Base-by-base conservation (phyloP, 2,797 vertebrate species). In the Epinephelus malabaricus region DNA sequence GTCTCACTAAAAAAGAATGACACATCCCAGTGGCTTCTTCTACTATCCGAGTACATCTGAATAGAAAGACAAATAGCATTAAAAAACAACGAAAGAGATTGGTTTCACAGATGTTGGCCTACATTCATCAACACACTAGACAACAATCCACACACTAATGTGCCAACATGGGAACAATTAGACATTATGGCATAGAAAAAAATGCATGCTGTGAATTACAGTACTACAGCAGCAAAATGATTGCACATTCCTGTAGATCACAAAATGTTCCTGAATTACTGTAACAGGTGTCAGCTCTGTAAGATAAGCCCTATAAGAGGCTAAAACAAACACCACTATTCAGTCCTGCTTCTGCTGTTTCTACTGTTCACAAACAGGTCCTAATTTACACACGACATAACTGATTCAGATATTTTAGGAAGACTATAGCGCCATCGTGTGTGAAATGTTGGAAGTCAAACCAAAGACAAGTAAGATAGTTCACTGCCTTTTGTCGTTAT, bases 371-470 rank as follows among this genome's bases (percentile, higher is more conserved):
- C 23, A 63, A 19, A 19, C 0, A 50, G 5, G 61, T 23, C 23
- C 18, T 3, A 9, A 63, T 19, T 3, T 2, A 49, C 45, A 30
- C 19, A 25, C 53, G 27, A 10, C 27, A 6, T 30, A 17, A 30
- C 30, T 4, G 2, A 58, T 58, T 18, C 17, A 17, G 12, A 1
- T 4, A 2, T 15, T n/a, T 50, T 15, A 27, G 14, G 49, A 25
- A 30, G 30, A 54, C 43, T 4, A 43, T 15, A 65, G 71, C 62
- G 66, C 74, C 82, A 81, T 63, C 78, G 2, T 79, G 43, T 73
- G 87, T 63, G 4, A 7, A 40, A 17, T 64, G 6, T 45, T 21
- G 18, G n/a, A 30, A 54, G 0, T 51, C 11, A 5, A 51, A 43
- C 12, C 63, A 49, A 38, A 63, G 47, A 66, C 10, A 10, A 19